Conservation (phyloP, 2,888 invertebrate genomes). For the Anarsia innoxiella region DNA sequence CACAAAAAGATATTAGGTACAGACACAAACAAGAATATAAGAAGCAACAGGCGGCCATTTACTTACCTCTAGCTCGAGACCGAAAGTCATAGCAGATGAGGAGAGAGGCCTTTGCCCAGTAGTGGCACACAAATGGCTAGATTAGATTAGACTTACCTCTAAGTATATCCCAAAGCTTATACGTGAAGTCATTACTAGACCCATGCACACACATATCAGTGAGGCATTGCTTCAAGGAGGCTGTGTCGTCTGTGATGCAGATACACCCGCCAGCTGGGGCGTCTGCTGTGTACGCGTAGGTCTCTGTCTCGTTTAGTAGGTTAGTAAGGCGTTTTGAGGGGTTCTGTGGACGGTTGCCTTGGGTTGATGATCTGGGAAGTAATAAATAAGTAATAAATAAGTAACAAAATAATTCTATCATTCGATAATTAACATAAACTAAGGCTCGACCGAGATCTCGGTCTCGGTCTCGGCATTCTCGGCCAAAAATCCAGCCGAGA, state of each 20-base stretch:
- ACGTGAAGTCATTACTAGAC: constrained; percentile 68
- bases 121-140: neutral
- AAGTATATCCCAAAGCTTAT: constrained; percentile 66
- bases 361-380: constrained; percentile 19
- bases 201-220: constrained; percentile 39
- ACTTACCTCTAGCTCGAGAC: too few species aligned
- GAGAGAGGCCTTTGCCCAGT: too few species aligned
- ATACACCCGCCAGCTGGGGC: constrained; percentile 57
- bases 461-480: too few species aligned
- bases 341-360: constrained; percentile 39
- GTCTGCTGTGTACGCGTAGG: constrained; percentile 60
- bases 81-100: too few species aligned
- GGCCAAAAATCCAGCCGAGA: too few species aligned
- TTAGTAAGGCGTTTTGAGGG: constrained; percentile 45
- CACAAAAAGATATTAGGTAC: too few species aligned
- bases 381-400: too few species aligned
- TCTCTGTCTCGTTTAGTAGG: constrained; percentile 57
- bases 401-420: too few species aligned
- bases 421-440: too few species aligned
- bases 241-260: constrained; percentile 57
- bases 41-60: too few species aligned
- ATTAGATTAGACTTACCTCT: constrained; percentile 36
- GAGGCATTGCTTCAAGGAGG: constrained; percentile 46
- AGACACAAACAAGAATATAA: too few species aligned
- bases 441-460: too few species aligned